Evolutionary conservation across 2,888 invertebrate genomes (phyloP), one percentile per base, ranked within the genome.

Genomic region (Esperia sulphurella): DNA sequence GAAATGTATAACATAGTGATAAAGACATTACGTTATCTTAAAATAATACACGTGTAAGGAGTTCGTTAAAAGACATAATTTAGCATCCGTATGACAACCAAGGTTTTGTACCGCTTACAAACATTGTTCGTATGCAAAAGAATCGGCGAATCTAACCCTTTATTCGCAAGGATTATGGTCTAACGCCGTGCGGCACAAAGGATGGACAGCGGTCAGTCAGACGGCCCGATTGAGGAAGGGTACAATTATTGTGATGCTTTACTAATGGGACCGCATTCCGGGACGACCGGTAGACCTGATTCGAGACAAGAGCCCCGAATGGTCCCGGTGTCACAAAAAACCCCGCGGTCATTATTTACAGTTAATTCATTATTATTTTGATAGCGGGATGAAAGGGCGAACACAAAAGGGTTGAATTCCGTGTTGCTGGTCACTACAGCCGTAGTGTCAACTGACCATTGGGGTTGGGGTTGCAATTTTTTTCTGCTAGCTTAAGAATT

Each of bases 331-430:
- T 55, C 57, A 59, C 59, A 57, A 55, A 59, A 65, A 60, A 59
- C 60, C 69, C 63, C 65, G 57, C 56, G 65, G 61, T 71, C 77
- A 85, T 84, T 83, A 86, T 86, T 85, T 86, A 84, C 82, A 82
- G 71, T 83, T 83, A 85, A 86, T 87, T 85, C 84, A 86, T 86
- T 87, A 86, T 87, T 87, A 88, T 87, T 87, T 86, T 84, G 85
- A 88, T 87, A 85, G 77, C 61, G 78, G 75, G 82, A 80, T 83
- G 81, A 86, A 84, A 83, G 87, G 87, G 86, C 82, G 73, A 57
- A 54, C 63, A 81, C 79, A 80, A 83, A n/a, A 77, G 58, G 68
- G 57, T 55, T 55, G 65, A 68, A 79, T 83, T 83, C 85, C 83
- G 82, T 75, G 76, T 84, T 77, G 83, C 79, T 80, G 81, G 83